Conservation (phyloP, 2,888 invertebrate genomes). For the Lumbricus terrestris region DNA sequence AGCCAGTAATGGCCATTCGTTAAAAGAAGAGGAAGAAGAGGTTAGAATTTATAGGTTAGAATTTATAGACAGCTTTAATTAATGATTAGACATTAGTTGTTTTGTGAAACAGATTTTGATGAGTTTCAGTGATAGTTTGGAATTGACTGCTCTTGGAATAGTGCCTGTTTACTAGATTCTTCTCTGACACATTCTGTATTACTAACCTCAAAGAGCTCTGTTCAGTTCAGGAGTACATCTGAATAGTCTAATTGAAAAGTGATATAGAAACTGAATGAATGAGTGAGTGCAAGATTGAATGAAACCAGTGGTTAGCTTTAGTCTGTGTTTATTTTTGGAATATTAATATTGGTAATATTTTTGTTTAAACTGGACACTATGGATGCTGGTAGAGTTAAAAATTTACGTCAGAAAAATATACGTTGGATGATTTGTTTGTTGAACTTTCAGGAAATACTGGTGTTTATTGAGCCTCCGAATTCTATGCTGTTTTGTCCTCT, state of each 20-base stretch:
- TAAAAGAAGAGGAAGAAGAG: conserved; percentile 10
- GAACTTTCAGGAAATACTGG: conserved; percentile 27
- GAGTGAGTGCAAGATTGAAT: neutral
- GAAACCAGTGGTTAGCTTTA: neutral
- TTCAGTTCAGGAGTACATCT: too few species aligned
- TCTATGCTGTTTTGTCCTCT: conserved; percentile 54
- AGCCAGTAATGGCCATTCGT: neutral
- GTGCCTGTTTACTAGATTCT: too few species aligned
- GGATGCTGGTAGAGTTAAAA: neutral
- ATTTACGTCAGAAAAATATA: neutral
- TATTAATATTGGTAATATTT: neutral
- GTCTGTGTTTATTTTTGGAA: neutral
- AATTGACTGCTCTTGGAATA: neutral
- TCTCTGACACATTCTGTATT: neutral
- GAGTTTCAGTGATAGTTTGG: neutral
- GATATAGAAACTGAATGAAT: too few species aligned
- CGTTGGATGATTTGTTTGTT: neutral
- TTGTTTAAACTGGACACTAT: too few species aligned
- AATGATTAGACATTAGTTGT: neutral
- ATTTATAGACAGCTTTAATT: too few species aligned
- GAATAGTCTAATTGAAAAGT: too few species aligned
- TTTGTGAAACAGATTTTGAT: neutral
- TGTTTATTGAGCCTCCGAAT: conserved; percentile 55
- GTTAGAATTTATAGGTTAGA: neutral
- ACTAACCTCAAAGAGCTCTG: too few species aligned